These are phyloP conservation scores for Leucopsar rothschildi DNA, from an alignment of 2,113 vertebrate genomes.

Conservation along the genomic window DNA sequence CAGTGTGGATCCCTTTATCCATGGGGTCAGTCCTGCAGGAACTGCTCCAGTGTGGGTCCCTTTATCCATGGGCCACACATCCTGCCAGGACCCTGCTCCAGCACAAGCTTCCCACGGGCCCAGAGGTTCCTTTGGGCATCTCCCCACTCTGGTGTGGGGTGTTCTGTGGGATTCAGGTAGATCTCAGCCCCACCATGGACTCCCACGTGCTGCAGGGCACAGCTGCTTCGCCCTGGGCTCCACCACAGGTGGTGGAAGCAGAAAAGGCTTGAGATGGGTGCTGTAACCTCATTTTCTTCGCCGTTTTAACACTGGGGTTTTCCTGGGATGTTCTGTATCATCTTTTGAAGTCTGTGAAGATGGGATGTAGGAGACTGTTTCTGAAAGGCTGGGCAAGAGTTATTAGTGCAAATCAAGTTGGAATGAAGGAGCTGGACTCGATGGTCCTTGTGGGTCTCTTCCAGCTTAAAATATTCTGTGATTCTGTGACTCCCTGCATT, in stretches of 20 bases:
- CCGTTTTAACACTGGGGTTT: neutral
- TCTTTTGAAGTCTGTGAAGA: neutral
- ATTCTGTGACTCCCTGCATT: neutral
- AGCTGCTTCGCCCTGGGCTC: too few species aligned
- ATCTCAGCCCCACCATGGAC: neutral
- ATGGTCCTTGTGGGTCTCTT: neutral
- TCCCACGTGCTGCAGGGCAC: neutral
- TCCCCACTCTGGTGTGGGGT: neutral
- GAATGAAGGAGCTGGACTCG: neutral
- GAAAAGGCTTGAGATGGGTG: too few species aligned
- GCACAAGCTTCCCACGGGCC: accelerated
- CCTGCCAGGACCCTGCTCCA: neutral
- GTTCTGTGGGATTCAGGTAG: neutral
- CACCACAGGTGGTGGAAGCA: neutral
- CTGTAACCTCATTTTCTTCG: neutral
- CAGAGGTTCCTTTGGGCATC: neutral
- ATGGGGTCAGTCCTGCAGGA: neutral
- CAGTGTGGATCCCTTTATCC: neutral
- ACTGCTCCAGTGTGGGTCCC: too few species aligned
- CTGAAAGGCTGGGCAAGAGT: neutral
- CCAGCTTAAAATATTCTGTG: neutral
- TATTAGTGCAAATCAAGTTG: neutral
- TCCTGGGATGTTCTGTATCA: neutral
- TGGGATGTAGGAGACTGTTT: neutral
- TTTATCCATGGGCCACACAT: accelerated